phyloP scores from a whole-genome alignment of 1,140 invertebrate genomes.

The Trachymyrmex cornetzi region DNA sequence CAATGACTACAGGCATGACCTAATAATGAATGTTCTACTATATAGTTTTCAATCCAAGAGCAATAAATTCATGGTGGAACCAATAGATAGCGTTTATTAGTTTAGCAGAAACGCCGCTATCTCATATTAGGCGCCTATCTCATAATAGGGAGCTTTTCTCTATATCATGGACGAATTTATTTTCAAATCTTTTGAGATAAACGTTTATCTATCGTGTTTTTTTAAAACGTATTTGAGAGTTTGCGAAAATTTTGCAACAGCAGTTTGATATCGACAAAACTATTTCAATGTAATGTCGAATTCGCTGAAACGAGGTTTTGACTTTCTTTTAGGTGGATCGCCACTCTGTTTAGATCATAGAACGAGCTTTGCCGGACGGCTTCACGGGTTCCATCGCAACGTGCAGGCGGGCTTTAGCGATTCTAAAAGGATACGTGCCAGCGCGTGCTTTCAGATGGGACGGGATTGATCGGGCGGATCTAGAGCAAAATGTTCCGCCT shows the following conservation, averaged over 20 bases:
- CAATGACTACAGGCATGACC: too few relatives aligned
- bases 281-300: constrained; percentile 41
- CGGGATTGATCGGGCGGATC: constrained; percentile 70
- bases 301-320: constrained; percentile 44
- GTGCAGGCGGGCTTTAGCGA: constrained; percentile 49
- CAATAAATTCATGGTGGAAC: too few relatives aligned
- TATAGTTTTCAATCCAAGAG: too few relatives aligned
- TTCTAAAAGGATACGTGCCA: constrained; percentile 68
- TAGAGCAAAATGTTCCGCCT: constrained; percentile 72
- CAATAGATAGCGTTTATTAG: too few relatives aligned
- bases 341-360: constrained; percentile 43
- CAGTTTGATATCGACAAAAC: constrained; percentile 17
- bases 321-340: constrained; percentile 60
- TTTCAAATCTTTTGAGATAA: background rate
- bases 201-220: background rate
- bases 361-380: constrained; percentile 25
- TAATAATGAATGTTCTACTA: too few relatives aligned
- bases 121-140: too few relatives aligned
- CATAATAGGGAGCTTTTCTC: too few relatives aligned
- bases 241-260: background rate
- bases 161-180: background rate
- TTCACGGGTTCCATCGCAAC: constrained; percentile 46
- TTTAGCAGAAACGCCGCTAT: too few relatives aligned
- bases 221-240: background rate
- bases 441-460: constrained; percentile 66